Base-by-base conservation (phyloP, 2,888 invertebrate species). In the Mythimna lalbum region DNA sequence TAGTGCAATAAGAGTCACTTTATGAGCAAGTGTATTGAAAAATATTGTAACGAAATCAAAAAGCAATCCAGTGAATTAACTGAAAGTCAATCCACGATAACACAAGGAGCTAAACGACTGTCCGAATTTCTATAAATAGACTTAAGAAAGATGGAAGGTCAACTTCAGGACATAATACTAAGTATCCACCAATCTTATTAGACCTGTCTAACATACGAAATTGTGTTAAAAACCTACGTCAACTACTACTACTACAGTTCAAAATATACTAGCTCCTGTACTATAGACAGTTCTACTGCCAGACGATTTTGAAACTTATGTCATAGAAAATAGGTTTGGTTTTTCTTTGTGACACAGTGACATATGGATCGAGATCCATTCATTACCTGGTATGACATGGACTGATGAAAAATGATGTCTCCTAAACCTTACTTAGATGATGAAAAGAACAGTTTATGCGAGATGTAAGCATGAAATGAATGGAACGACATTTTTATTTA, bases 401-500 rank as follows among this genome's bases (percentile, higher is more conserved):
- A 36, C 23, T 79, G 85, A 87, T 90, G 91, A 91, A 88, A 90
- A 90, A 91, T 90, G 90, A 90, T 89, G 88, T 87, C 85, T 87
- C 69, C 70, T 53, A 79, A 85, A 84, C 86, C 85, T 72, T 81
- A 83, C 88, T 88, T 83, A 83, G 83, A 79, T 82, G 84, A 83
- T 88, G 87, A 87, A 88, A 87, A 80, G 85, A 74, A 69, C 64
- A 76, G 71, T 76, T 75, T 80, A 84, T 80, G 82, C 67, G 65
- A 69, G 69, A 80, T 69, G 73, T 80, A 62, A 69, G 73, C 81
- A 77, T 57, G 77, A 80, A 73, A 80, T 80, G 63, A 64, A 80
- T 77, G 76, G 61, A 7, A 5, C 0, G 59, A 21, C 78, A 78
- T 81, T 78, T 71, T 75, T 77, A 70, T 74, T 55, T 33, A 39